Conservation (phyloP, 2,113 vertebrate species). For the Myocastor coypus region DNA sequence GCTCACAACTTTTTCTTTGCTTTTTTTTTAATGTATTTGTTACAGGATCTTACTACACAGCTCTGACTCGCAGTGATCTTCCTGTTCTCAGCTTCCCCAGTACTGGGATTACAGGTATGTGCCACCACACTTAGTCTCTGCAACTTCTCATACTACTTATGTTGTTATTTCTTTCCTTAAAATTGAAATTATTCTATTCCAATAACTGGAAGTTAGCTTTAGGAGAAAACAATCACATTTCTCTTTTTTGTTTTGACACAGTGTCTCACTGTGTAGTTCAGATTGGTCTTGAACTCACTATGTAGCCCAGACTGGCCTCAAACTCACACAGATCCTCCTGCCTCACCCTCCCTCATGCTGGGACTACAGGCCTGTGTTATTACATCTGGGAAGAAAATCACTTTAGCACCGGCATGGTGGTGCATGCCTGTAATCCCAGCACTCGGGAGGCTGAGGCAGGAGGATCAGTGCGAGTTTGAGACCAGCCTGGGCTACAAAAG, state of each 20-base stretch:
- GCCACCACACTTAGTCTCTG: no score
- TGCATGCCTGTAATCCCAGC: no score
- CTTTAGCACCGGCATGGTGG: no score
- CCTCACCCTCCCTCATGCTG: neutral
- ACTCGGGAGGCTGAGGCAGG: no score
- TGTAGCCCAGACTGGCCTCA: neutral
- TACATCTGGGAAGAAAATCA: neutral
- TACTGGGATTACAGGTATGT: no score
- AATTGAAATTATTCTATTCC: neutral
- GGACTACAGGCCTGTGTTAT: neutral
- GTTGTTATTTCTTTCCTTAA: conserved; percentile 27
- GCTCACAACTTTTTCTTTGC: neutral
- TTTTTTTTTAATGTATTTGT: no score
- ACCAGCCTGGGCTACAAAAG: no score
- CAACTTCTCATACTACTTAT: neutral
- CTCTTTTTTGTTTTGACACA: neutral
- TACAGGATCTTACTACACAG: no score
- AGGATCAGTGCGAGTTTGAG: no score
- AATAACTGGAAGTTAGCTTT: conserved; percentile 27
- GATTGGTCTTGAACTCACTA: no score
- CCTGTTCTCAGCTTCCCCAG: no score
- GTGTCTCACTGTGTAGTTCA: neutral
- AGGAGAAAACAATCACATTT: conserved; percentile 13
- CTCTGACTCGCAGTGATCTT: no score
- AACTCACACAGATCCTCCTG: neutral